phyloP scores from a whole-genome alignment of 2,797 vertebrate species.

The Eidolon dupreanum region DNA sequence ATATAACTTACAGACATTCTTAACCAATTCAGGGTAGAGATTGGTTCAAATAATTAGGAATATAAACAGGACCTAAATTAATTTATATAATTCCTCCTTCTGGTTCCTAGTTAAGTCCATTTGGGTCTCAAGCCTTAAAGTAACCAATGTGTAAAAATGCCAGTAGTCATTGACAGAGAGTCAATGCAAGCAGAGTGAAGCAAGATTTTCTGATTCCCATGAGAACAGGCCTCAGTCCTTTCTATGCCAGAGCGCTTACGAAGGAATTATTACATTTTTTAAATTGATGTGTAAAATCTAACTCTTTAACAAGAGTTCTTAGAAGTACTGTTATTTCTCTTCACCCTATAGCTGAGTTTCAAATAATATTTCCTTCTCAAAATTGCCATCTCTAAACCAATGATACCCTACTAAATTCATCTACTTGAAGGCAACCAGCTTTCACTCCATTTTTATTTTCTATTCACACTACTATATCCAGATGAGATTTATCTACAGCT shows the following conservation, averaged over 20 bases:
- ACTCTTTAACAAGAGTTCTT: constrained; percentile 5
- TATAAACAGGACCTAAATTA: not conserved
- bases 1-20: not conserved
- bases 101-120: not conserved
- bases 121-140: not conserved
- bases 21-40: not conserved
- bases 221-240: not conserved
- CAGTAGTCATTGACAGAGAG: not conserved
- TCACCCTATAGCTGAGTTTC: not conserved
- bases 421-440: not conserved
- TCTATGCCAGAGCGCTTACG: not conserved
- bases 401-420: not conserved
- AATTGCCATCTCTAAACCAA: not conserved
- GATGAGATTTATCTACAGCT: not conserved
- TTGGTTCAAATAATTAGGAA: not conserved
- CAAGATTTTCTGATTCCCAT: not conserved
- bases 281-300: not conserved
- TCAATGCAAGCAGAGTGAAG: not conserved
- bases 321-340: not conserved
- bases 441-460: not conserved
- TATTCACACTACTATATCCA: not conserved
- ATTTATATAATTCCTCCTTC: not conserved
- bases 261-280: constrained; percentile 20
- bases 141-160: not conserved
- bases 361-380: not conserved